A percentile compares a stretch with the other conserved stretches of the same genome.
These are phyloP conservation scores for Dromaius novaehollandiae DNA, from an alignment of 2,113 vertebrate species.

Conservation along the genomic window DNA sequence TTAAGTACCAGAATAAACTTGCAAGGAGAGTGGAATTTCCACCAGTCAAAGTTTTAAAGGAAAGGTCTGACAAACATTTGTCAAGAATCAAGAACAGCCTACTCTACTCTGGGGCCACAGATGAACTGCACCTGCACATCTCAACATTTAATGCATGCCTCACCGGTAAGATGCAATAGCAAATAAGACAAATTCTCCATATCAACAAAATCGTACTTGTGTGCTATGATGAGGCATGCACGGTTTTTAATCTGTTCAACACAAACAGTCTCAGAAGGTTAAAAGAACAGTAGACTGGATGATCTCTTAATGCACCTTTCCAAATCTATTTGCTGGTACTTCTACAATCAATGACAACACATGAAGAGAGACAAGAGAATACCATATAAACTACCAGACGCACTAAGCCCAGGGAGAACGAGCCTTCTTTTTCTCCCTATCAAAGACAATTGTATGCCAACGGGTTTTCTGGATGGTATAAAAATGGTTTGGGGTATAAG, in stretches of 20 bases:
- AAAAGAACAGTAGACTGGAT: not conserved
- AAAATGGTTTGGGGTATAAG: not conserved
- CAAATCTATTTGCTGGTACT: constrained; percentile 20
- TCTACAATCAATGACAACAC: not conserved
- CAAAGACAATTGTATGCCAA: constrained; percentile 53
- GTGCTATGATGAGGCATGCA: not conserved
- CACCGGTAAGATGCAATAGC: not conserved
- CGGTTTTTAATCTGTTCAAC: constrained; percentile 4
- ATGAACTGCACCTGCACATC: not conserved
- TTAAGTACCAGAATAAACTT: constrained; percentile 10
- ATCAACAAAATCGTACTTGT: not conserved
- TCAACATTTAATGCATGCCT: not conserved
- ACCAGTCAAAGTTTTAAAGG: not conserved
- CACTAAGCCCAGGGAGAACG: not conserved
- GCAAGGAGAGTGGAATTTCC: constrained; percentile 26
- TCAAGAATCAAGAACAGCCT: not conserved
- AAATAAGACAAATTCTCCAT: not conserved
- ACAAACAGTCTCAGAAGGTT: not conserved
- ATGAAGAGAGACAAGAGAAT: constrained; percentile 4
- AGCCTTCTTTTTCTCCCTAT: constrained; percentile 13
- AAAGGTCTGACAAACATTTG: constrained; percentile 45
- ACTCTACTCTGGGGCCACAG: constrained; percentile 20
- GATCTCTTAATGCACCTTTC: constrained; percentile 3
- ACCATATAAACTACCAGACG: constrained; percentile 32
- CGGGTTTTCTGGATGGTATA: not conserved